Conservation (phyloP, 2,888 invertebrate genomes). For the Euplexia lucipara region DNA sequence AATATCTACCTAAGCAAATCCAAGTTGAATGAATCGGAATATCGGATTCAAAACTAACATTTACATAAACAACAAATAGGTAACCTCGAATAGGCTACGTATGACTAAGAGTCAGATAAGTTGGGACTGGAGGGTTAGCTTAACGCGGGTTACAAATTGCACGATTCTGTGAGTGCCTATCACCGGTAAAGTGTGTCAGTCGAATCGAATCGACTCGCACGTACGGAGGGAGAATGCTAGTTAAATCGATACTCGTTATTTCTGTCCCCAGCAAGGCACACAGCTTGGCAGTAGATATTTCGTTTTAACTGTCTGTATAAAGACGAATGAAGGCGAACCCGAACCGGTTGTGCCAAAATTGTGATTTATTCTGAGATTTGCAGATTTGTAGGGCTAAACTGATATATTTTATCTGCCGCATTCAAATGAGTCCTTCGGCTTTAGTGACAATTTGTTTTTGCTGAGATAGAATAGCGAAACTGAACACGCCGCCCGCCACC, state of each 20-base stretch:
- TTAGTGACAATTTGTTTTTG: constrained; percentile 32
- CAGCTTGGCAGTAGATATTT: constrained; percentile 27
- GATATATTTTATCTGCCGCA: constrained; percentile 21
- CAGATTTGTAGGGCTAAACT: constrained; percentile 26
- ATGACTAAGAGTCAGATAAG: constrained; percentile 41
- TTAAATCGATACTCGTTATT: constrained; percentile 77
- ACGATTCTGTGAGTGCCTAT: constrained; percentile 59
- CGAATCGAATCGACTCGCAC: constrained; percentile 70
- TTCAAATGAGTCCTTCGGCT: constrained; percentile 33
- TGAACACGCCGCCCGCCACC: background rate
- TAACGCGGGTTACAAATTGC: constrained; percentile 51
- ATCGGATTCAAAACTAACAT: constrained; percentile 39
- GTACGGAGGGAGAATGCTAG: constrained; percentile 69
- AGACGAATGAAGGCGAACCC: constrained; percentile 29
- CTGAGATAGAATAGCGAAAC: constrained; percentile 1
- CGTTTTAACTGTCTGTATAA: constrained; percentile 46
- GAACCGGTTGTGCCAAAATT: constrained; percentile 24
- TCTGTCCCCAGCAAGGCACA: constrained; percentile 51
- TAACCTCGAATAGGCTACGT: constrained; percentile 25
- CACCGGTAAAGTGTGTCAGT: constrained; percentile 74
- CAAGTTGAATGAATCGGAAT: constrained; percentile 8
- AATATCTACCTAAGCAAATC: constrained; percentile 11
- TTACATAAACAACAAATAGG: constrained; percentile 40
- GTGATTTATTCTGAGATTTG: constrained; percentile 45
- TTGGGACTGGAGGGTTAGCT: constrained; percentile 36